Conservation (phyloP, 1,140 invertebrate genomes). For the Panulirus ornatus region DNA sequence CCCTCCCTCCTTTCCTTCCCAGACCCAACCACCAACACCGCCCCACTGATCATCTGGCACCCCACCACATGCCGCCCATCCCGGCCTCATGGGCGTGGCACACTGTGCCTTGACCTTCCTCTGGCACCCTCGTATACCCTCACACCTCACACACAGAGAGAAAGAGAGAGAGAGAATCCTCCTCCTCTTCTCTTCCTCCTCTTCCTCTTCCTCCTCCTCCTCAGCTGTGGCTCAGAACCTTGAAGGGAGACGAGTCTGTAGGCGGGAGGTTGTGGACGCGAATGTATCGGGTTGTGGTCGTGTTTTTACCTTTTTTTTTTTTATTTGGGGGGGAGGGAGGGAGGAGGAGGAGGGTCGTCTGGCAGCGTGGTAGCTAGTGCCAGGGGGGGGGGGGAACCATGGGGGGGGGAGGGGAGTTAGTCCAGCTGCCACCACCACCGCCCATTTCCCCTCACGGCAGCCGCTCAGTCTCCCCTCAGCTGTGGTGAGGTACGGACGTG, state of each 20-base stretch:
- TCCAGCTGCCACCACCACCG: background rate
- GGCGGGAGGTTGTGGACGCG: background rate
- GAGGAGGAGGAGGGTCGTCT: background rate
- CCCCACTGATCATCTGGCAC: background rate
- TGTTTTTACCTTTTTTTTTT: too few species aligned
- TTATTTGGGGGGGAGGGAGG: background rate
- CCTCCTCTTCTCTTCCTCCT: too few species aligned
- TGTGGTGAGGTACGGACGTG: background rate
- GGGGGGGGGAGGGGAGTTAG: background rate
- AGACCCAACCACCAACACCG: too few species aligned
- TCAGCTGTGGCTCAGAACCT: too few species aligned
- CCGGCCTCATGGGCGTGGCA: background rate
- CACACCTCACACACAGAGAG: too few species aligned
- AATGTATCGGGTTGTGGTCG: background rate
- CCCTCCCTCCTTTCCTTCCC: background rate
- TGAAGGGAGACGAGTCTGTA: too few species aligned
- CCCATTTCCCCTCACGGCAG: background rate
- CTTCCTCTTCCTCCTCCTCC: too few species aligned
- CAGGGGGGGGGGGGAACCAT: background rate
- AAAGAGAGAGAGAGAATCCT: too few species aligned
- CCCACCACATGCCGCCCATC: background rate
- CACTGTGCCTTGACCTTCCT: background rate
- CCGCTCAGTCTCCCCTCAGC: constrained; percentile 10
- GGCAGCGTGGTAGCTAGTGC: background rate
- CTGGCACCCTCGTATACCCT: background rate